phyloP scores from a whole-genome alignment of 2,113 vertebrate species.

The Mixornis gularis region DNA sequence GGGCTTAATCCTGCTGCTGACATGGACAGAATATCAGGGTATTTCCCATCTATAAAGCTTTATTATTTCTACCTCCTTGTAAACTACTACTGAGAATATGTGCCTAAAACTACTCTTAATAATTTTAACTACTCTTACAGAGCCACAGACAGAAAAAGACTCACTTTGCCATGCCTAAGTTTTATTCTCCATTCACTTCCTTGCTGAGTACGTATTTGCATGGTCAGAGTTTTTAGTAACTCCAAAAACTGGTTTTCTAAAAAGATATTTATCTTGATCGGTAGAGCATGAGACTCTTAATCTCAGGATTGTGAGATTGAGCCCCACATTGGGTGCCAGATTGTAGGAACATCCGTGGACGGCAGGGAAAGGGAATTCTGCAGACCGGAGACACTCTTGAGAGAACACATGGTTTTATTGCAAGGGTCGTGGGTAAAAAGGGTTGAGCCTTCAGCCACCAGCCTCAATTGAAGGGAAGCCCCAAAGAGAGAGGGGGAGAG shows the following conservation, averaged over 20 bases:
- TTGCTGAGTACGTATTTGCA: not conserved
- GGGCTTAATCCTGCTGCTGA: not conserved
- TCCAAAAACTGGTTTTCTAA: not conserved
- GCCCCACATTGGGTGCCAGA: too few relatives aligned
- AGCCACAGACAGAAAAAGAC: not conserved
- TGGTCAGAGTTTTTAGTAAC: not conserved
- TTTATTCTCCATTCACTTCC: not conserved
- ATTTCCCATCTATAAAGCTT: not conserved
- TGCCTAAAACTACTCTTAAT: not conserved
- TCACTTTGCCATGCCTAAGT: not conserved
- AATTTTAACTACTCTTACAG: not conserved
- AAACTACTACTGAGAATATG: not conserved
- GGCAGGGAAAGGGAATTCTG: too few relatives aligned
- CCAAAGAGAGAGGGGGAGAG: too few relatives aligned
- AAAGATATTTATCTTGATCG: not conserved
- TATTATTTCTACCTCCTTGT: not conserved
- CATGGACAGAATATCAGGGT: not conserved
- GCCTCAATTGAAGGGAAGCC: too few relatives aligned
- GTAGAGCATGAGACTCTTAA: too few relatives aligned
- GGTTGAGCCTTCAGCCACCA: too few relatives aligned
- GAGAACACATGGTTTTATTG: too few relatives aligned
- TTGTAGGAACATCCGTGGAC: too few relatives aligned
- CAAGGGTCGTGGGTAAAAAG: too few relatives aligned
- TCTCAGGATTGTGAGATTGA: too few relatives aligned
- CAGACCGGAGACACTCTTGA: too few relatives aligned